A percentile compares a stretch with the other conserved stretches of the same genome.
Evolutionary conservation across 2,113 vertebrate genomes (phyloP).

Genomic region (Aegypius monachus): DNA sequence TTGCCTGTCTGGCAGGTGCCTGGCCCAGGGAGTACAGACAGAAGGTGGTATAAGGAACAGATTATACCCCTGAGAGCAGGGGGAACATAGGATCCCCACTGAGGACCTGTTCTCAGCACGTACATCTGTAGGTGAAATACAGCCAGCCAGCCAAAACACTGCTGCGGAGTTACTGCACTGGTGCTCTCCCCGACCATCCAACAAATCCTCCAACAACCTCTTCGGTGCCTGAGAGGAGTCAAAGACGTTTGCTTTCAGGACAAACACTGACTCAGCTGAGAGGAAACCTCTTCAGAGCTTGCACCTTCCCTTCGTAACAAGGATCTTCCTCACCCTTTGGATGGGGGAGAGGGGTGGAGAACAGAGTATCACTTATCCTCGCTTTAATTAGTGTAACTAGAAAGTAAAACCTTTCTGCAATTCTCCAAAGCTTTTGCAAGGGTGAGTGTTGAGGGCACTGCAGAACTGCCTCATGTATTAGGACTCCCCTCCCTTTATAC

Average conservation of each 20-base stretch:
- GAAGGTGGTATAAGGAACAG: not conserved
- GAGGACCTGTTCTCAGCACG: not conserved
- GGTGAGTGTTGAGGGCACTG: not conserved
- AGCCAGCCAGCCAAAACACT: not conserved
- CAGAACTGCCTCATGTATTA: not conserved
- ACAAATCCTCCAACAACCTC: not conserved
- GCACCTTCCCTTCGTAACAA: not conserved
- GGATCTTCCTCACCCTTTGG: not conserved
- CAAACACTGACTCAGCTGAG: not conserved
- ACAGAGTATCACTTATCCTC: not conserved
- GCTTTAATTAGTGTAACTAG: accelerated
- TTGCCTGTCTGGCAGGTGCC: not conserved
- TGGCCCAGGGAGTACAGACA: not conserved
- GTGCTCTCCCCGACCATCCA: not conserved
- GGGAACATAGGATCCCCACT: not conserved
- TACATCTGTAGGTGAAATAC: not conserved
- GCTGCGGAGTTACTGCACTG: not conserved
- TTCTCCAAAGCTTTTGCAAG: not conserved
- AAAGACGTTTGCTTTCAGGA: not conserved
- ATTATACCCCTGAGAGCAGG: not conserved
- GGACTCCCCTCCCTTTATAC: not conserved
- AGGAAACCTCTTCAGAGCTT: not conserved
- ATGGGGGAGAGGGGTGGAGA: not conserved
- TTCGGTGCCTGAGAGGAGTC: accelerated
- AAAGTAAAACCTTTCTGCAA: not conserved